A percentile compares a stretch with the other conserved stretches of the same genome.
Evolutionary conservation across 1,140 invertebrate species (phyloP).

Genomic region (Manduca sexta): DNA sequence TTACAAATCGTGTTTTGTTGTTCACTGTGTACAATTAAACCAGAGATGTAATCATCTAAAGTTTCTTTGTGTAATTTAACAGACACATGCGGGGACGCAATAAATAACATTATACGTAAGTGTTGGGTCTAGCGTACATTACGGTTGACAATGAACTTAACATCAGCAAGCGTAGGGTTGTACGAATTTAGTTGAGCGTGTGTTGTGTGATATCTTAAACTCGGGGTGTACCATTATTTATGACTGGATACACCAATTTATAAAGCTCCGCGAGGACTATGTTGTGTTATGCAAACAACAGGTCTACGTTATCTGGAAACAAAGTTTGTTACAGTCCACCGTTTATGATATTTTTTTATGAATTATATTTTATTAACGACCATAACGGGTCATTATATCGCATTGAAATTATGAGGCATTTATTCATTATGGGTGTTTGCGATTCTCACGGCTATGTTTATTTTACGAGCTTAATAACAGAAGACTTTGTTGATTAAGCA

Average conservation of each 20-base stretch:
- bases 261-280: no score
- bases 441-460: constrained; percentile 51
- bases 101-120: constrained; percentile 43
- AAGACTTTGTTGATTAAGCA: no score
- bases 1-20: constrained; percentile 54
- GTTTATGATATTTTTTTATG: constrained; percentile 56
- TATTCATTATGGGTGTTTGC: constrained; percentile 56
- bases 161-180: constrained; percentile 65
- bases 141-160: constrained; percentile 59
- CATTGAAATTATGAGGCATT: constrained; percentile 48
- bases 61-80: constrained; percentile 63
- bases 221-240: constrained; percentile 69
- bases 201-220: constrained; percentile 46
- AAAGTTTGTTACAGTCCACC: constrained; percentile 56
- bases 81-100: constrained; percentile 60
- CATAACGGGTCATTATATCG: constrained; percentile 55
- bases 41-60: constrained; percentile 67
- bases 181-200: constrained; percentile 50
- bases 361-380: constrained; percentile 61
- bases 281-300: no score
- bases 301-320: constrained; percentile 20
- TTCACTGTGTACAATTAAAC: constrained; percentile 69
- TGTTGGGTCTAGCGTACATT: constrained; percentile 41
- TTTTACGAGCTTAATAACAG: constrained; percentile 11
- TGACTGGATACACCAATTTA: constrained; percentile 19